Conservation (phyloP, 2,888 invertebrate genomes). For the Chrysomela aeneicollis region DNA sequence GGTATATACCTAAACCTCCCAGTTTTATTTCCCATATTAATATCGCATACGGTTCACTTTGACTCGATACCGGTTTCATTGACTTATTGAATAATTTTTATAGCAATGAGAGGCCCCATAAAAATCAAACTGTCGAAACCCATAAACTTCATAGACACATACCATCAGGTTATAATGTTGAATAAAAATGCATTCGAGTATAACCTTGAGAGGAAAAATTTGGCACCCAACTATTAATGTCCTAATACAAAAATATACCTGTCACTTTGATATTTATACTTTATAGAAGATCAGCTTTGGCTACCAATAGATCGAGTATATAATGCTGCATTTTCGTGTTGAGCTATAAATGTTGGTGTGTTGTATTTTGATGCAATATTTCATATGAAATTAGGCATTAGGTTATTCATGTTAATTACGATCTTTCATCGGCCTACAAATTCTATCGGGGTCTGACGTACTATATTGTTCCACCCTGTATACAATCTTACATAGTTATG, state of each 20-base stretch:
- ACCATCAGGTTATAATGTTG: constrained; percentile 1
- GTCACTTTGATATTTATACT: background rate
- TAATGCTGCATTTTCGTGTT: no score
- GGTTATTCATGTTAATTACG: no score
- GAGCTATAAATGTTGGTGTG: no score
- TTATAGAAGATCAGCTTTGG: no score
- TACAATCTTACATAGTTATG: no score
- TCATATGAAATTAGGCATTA: no score
- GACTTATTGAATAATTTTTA: constrained; percentile 29
- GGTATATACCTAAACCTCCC: no score
- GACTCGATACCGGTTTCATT: constrained; percentile 25
- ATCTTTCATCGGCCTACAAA: no score
- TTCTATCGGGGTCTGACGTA: no score
- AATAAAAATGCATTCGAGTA: background rate
- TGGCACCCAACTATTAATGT: background rate
- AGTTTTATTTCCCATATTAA: constrained; percentile 18
- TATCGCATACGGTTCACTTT: constrained; percentile 18
- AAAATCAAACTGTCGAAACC: constrained; percentile 30
- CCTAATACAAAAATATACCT: background rate
- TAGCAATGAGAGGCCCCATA: constrained; percentile 24
- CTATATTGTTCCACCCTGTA: no score
- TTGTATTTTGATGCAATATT: no score
- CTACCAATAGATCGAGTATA: no score
- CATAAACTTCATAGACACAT: constrained; percentile 25
- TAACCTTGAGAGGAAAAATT: background rate